A percentile compares a stretch with the other conserved stretches of the same genome.
phyloP scores from a whole-genome alignment of 2,113 vertebrate species.

The Vulpes lagopus region DNA sequence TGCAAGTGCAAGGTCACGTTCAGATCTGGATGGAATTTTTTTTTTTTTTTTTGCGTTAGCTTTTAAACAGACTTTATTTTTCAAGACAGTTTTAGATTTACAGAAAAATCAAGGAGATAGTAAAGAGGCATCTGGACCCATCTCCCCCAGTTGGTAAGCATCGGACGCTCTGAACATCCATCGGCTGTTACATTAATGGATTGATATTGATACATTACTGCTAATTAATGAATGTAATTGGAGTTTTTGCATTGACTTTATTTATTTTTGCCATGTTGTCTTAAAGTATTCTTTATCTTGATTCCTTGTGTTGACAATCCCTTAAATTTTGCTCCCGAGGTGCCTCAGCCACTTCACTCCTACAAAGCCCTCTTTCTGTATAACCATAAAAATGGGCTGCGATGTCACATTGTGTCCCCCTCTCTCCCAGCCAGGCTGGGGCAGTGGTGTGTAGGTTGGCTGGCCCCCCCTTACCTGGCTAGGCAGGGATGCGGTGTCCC shows the following conservation, averaged over 20 bases:
- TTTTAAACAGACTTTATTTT: slow-evolving; percentile 22
- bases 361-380: accelerated
- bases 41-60: background rate
- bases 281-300: background rate
- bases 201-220: background rate
- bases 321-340: background rate
- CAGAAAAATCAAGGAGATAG: background rate
- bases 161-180: background rate
- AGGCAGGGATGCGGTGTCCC: background rate
- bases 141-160: background rate
- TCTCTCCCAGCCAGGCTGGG: background rate
- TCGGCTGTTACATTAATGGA: background rate
- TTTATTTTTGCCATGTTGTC: background rate
- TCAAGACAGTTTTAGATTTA: background rate
- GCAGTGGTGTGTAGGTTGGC: background rate
- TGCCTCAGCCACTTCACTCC: background rate
- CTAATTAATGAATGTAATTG: background rate
- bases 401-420: accelerated
- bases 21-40: too few species aligned
- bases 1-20: background rate
- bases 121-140: too few species aligned
- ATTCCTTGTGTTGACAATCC: background rate
- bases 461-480: background rate
- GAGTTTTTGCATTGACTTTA: background rate
- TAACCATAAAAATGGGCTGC: background rate